Conservation (phyloP, 2,797 vertebrate genomes). For the Hyperoplus immaculatus region DNA sequence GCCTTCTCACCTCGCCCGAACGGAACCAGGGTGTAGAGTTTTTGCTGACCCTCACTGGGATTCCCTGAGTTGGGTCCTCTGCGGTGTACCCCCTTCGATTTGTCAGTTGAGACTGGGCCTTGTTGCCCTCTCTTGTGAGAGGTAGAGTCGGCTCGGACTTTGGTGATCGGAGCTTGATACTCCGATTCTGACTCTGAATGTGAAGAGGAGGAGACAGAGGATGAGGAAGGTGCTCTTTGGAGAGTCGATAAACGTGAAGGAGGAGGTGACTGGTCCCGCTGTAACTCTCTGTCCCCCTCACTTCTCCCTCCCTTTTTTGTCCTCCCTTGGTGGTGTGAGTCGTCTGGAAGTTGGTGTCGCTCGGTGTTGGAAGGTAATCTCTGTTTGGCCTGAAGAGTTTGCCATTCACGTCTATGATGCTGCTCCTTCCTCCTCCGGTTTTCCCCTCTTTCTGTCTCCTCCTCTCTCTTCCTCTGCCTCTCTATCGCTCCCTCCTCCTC, state of each 20-base stretch:
- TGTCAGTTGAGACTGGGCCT: constrained; percentile 69
- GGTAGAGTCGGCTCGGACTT: constrained; percentile 84
- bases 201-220: constrained; percentile 71
- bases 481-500: constrained; percentile 74
- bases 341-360: constrained; percentile 73
- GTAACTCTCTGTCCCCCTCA: constrained; percentile 56
- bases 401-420: constrained; percentile 70
- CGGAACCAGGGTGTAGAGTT: constrained; percentile 96
- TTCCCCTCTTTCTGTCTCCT: constrained; percentile 77
- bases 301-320: constrained; percentile 65
- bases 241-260: constrained; percentile 75
- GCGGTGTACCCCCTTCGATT: constrained; percentile 51
- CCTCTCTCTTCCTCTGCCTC: constrained; percentile 82
- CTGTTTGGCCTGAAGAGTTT: constrained; percentile 78
- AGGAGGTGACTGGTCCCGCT: constrained; percentile 74
- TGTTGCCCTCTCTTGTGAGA: constrained; percentile 79
- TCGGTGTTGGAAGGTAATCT: constrained; percentile 69
- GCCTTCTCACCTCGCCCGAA: constrained; percentile 92
- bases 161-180: constrained; percentile 79
- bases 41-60: constrained; percentile 86
- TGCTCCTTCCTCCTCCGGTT: constrained; percentile 74
- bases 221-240: constrained; percentile 63
- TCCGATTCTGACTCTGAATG: constrained; percentile 79
- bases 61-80: constrained; percentile 78
- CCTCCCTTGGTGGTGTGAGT: constrained; percentile 57